Conservation (phyloP, 2,888 invertebrate genomes). For the Rutpela maculata region DNA sequence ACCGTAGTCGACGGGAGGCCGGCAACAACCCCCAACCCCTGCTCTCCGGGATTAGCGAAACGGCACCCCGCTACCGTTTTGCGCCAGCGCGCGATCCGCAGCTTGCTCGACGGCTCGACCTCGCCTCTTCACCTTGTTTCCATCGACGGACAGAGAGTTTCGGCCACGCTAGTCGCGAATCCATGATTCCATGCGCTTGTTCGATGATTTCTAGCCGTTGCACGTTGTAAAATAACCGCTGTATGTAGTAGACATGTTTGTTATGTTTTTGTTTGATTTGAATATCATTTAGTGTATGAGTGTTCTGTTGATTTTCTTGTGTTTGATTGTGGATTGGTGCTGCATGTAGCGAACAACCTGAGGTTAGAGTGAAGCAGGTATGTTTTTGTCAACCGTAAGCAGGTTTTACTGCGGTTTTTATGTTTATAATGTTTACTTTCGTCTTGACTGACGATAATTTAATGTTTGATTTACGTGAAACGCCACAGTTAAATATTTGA, state of each 20-base stretch:
- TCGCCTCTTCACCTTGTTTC: slow-evolving; percentile 66
- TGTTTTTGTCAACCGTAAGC: slow-evolving; percentile 34
- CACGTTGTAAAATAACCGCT: slow-evolving; percentile 27
- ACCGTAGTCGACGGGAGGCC: slow-evolving; percentile 29
- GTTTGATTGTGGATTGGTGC: slow-evolving; percentile 36
- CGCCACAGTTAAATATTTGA: not conserved
- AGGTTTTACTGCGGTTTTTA: slow-evolving; percentile 37
- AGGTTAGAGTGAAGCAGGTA: slow-evolving; percentile 45
- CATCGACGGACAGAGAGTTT: slow-evolving; percentile 47
- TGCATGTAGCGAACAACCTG: slow-evolving; percentile 35
- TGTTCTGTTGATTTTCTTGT: slow-evolving; percentile 35
- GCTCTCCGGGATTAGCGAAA: slow-evolving; percentile 46
- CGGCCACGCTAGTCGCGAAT: slow-evolving; percentile 39
- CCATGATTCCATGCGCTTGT: slow-evolving; percentile 41
- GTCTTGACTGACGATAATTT: not conserved
- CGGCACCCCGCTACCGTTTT: slow-evolving; percentile 39
- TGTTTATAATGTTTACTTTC: slow-evolving; percentile 12
- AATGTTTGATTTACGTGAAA: not conserved
- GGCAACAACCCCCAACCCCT: slow-evolving; percentile 42
- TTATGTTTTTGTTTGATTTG: slow-evolving; percentile 31
- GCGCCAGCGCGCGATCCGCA: slow-evolving; percentile 47
- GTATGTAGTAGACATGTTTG: slow-evolving; percentile 40
- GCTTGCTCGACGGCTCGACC: slow-evolving; percentile 58
- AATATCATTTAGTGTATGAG: slow-evolving; percentile 34
- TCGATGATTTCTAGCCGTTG: slow-evolving; percentile 35